phyloP scores from a whole-genome alignment of 1,140 invertebrate species.

The Philotrypesis tridentata region DNA sequence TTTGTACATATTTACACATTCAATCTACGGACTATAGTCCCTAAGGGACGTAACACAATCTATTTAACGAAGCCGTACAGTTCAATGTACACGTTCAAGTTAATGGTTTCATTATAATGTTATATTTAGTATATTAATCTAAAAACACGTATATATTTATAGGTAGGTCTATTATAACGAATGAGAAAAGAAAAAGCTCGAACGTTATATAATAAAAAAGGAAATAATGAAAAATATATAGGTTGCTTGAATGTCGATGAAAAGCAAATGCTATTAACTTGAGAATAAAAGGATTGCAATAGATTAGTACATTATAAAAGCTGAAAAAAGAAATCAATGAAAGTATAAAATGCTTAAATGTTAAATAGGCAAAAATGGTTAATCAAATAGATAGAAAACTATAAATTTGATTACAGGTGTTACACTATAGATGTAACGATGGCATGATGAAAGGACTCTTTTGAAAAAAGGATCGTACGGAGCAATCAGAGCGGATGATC shows the following conservation, averaged over 20 bases:
- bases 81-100: slow-evolving; percentile 10
- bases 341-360: slow-evolving; percentile 3
- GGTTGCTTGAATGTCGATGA: not conserved
- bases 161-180: not conserved
- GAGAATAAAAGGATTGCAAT: not conserved
- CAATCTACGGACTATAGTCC: slow-evolving; percentile 35
- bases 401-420: not conserved
- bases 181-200: not conserved
- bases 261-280: not conserved
- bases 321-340: not conserved
- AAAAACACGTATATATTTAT: slow-evolving; percentile 14
- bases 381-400: slow-evolving; percentile 1
- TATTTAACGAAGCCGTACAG: slow-evolving; percentile 24
- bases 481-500: not conserved
- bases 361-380: not conserved
- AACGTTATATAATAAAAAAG: not conserved
- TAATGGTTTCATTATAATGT: not conserved
- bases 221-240: not conserved
- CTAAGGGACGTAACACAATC: slow-evolving; percentile 41
- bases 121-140: not conserved
- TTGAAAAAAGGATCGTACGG: slow-evolving; percentile 21
- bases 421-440: not conserved
- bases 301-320: not conserved
- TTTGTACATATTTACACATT: slow-evolving; percentile 27
- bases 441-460: not conserved